Base-by-base conservation (phyloP, 2,888 invertebrate genomes). In the Xiphydria camelus region DNA sequence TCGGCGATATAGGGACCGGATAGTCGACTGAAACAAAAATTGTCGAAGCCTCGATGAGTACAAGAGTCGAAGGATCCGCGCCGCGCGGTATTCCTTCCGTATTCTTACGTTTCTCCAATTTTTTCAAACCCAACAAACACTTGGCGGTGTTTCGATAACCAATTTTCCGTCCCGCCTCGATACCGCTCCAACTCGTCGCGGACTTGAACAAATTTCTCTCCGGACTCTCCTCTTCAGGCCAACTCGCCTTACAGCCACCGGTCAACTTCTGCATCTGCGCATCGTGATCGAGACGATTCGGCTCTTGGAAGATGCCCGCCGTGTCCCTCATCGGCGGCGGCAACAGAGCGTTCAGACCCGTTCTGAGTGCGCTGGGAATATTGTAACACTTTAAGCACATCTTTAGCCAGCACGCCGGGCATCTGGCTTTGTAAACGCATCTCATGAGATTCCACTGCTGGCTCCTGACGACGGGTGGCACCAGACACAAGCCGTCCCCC, bases 331-430 rank as follows among this genome's bases (percentile, higher is more conserved):
- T 85, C 53, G 82, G 80, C 21, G 82, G 78, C 1, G 90, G 89
- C 56, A 91, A 76, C 76, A 89, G 82, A 40, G 83, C 80, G 51
- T 83, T 83, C 41, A 91, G 77, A 38, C 85, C 84, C 49, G 83
- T 79, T 66, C 84, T 83, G 47, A 89, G 79, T 26, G 82, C 81
- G 19, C 83, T 78, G 38, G 91, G 88, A 68, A 91, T 83, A 75
- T 89, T 88, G 74, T 89, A 89, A 47, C 87, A 84, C 64, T 86
- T 84, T 32, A 92, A 77, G 71, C 92, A 92, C 80, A 89, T 84
- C 76, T 88, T 89, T 7, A 93, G 79, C 90, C 93, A 92, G 73
- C 93, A 94, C 10, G 91, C 91, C 40, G 88, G 85, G 76, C 93
- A 94, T 23, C 90, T 80, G 26, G 87, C 82, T 67, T 86, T 86